Percentiles rank a stretch among this genome's conserved stretches.
phyloP scores from a whole-genome alignment of 2,797 vertebrate genomes.

The Serranus cabrilla region DNA sequence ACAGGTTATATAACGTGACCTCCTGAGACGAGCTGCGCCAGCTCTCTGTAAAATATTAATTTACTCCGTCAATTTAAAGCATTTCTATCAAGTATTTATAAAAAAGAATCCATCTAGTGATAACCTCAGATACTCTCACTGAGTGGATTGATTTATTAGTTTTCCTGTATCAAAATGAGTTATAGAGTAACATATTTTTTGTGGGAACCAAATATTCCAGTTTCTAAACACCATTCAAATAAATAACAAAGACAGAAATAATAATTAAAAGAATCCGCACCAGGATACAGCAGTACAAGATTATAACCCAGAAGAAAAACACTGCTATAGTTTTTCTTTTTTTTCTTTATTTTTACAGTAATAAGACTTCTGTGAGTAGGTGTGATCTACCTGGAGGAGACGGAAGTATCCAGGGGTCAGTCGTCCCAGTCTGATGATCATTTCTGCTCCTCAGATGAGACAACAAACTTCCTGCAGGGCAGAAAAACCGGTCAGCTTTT shows the following conservation, averaged over 20 bases:
- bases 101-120: neutral
- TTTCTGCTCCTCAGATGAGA: slow-evolving; percentile 47
- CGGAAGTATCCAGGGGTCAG: slow-evolving; percentile 92
- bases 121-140: neutral
- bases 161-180: neutral
- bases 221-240: neutral
- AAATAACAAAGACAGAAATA: neutral
- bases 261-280: neutral
- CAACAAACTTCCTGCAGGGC: slow-evolving; percentile 34
- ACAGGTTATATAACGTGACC: slow-evolving; percentile 43
- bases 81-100: neutral
- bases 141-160: neutral
- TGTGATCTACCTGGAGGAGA: slow-evolving; percentile 88
- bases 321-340: too few species aligned
- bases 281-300: too few species aligned
- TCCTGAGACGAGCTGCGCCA: slow-evolving; percentile 16
- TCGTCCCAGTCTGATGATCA: slow-evolving; percentile 87
- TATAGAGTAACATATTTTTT: neutral
- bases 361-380: neutral
- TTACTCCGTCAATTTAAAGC: neutral
- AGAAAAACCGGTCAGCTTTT: neutral
- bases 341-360: neutral
- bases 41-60: slow-evolving; percentile 55
- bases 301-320: too few species aligned
- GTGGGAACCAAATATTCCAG: neutral